Conservation (phyloP, 2,888 invertebrate species). For the Germaria angustata region DNA sequence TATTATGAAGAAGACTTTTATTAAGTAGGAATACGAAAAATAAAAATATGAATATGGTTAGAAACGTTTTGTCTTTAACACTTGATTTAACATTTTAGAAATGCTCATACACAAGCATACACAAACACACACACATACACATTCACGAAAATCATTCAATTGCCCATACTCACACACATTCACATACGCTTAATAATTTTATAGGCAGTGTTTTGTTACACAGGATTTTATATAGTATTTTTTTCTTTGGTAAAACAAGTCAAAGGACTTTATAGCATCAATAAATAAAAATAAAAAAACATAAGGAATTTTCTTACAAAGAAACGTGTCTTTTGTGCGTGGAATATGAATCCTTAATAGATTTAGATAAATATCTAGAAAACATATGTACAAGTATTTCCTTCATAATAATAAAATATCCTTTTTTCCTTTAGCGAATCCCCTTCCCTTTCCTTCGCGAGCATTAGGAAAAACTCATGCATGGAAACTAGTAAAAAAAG, state of each 20-base stretch:
- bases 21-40: constrained; percentile 26
- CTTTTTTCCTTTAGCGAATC: constrained; percentile 1
- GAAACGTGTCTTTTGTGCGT: constrained; percentile 66
- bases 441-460: not conserved
- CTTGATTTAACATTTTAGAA: constrained; percentile 63
- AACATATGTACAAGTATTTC: constrained; percentile 55
- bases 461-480: not conserved
- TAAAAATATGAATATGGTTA: constrained; percentile 41
- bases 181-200: constrained; percentile 20
- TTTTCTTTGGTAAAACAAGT: not conserved
- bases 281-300: constrained; percentile 5
- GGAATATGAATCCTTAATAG: constrained; percentile 67
- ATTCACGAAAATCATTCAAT: not conserved
- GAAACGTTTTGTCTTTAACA: constrained; percentile 61
- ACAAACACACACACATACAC: not conserved
- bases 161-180: not conserved
- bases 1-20: constrained; percentile 51
- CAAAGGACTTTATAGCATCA: constrained; percentile 27
- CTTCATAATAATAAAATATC: constrained; percentile 14
- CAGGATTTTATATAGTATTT: constrained; percentile 12
- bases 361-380: constrained; percentile 66
- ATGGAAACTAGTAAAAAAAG: constrained; percentile 5
- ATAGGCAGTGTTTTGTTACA: constrained; percentile 36
- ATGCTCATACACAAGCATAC: not conserved
- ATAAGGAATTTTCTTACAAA: constrained; percentile 50